Evolutionary conservation across 2,888 invertebrate genomes (phyloP).

Genomic region (Drosophila sordidula): DNA sequence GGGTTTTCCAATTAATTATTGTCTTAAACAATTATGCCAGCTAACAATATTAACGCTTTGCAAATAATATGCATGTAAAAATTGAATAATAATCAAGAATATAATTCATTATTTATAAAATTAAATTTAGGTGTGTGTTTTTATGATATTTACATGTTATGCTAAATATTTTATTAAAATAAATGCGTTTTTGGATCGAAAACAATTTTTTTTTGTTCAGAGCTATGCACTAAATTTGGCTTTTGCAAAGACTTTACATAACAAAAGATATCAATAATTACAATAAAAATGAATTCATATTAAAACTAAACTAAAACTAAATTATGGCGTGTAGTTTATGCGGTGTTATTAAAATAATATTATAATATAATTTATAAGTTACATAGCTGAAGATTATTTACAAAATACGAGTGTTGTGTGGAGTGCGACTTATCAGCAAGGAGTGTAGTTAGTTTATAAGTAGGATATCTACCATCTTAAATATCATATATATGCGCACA

Average conservation of each 20-base stretch:
- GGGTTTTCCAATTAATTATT: conserved; percentile 67
- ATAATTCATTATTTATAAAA: conserved; percentile 10
- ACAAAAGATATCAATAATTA: conserved; percentile 19
- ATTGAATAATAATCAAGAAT: conserved; percentile 17
- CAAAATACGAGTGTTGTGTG: conserved; percentile 44
- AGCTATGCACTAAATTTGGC: conserved; percentile 70
- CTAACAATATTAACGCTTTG: conserved; percentile 64
- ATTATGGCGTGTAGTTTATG: conserved; percentile 70
- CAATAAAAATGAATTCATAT: conserved; percentile 11
- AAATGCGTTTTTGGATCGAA: conserved; percentile 70
- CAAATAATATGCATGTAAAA: conserved; percentile 27
- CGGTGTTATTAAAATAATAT: conserved; percentile 36
- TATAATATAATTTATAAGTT: conserved; percentile 22
- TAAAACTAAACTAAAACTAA: conserved; percentile 37
- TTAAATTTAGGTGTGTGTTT: conserved; percentile 10
- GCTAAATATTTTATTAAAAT: conserved; percentile 59
- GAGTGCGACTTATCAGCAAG: conserved; percentile 41
- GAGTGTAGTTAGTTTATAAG: conserved; percentile 34
- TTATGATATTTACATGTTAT: conserved; percentile 61
- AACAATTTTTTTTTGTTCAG: conserved; percentile 32
- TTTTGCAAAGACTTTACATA: conserved; percentile 63
- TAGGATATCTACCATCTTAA: conserved; percentile 19
- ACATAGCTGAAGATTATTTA: conserved; percentile 55
- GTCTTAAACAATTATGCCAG: conserved; percentile 79
- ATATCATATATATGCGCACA: conserved; percentile 31